Evolutionary conservation across 2,888 invertebrate species (phyloP).

Genomic region (Ligdia adustata): DNA sequence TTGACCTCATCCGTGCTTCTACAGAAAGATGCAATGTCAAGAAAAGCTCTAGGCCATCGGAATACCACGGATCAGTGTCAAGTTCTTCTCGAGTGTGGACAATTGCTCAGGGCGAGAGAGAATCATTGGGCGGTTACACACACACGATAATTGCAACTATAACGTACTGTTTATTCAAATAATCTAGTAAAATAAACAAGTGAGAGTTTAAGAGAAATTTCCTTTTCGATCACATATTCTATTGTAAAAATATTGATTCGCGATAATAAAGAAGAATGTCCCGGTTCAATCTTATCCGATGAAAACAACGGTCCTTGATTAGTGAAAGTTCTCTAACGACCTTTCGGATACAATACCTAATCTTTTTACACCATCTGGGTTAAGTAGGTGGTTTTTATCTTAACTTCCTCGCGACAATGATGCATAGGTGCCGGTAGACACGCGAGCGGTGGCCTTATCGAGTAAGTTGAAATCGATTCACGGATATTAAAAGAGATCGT

Average conservation of each 20-base stretch:
- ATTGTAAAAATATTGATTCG: no score
- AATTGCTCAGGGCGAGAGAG: constrained; percentile 43
- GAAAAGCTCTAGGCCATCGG: constrained; percentile 25
- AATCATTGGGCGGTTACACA: constrained; percentile 40
- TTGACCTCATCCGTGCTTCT: neutral
- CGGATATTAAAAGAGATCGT: no score
- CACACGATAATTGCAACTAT: constrained; percentile 40
- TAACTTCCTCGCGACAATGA: constrained; percentile 31
- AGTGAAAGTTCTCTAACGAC: constrained; percentile 30
- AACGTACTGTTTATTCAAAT: constrained; percentile 39
- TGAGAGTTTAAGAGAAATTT: constrained; percentile 43
- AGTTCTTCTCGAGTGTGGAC: constrained; percentile 55
- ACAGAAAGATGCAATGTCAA: constrained; percentile 19
- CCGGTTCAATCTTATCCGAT: constrained; percentile 26
- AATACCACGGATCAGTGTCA: constrained; percentile 48
- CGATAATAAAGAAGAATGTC: no score
- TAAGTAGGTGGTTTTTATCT: constrained; percentile 32
- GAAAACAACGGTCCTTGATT: constrained; percentile 38
- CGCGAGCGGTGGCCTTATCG: constrained; percentile 8
- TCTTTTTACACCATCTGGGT: constrained; percentile 35
- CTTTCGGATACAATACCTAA: constrained; percentile 28
- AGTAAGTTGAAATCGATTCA: no score
- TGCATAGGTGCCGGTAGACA: constrained; percentile 22
- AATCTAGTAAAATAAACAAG: constrained; percentile 32
- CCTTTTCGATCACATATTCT: constrained; percentile 33